These are phyloP conservation scores for Cheirogaleus major DNA, from an alignment of 2,797 vertebrate genomes.

Conservation along the genomic window DNA sequence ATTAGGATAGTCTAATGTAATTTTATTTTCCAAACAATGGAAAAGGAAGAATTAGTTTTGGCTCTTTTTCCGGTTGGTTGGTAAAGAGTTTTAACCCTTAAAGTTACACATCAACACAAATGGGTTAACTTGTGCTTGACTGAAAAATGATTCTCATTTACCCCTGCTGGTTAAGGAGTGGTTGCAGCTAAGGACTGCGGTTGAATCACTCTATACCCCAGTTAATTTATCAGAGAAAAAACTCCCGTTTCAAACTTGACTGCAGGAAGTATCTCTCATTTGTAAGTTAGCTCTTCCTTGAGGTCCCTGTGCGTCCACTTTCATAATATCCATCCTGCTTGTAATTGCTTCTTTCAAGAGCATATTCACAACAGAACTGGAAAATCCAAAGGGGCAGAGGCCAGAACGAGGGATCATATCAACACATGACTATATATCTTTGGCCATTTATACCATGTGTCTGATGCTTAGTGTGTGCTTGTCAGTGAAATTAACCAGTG, in stretches of 20 bases:
- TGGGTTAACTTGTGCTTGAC: not conserved
- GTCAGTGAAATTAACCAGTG: not conserved
- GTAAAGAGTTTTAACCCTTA: slow-evolving; percentile 11
- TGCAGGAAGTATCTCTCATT: not conserved
- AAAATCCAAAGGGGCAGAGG: not conserved
- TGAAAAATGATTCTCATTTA: not conserved
- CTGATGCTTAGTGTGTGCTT: not conserved
- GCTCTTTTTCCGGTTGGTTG: not conserved
- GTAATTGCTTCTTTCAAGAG: not conserved
- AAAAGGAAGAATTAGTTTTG: not conserved
- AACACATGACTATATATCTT: not conserved
- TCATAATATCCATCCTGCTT: not conserved
- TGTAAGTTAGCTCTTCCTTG: not conserved
- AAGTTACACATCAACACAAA: not conserved
- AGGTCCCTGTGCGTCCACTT: not conserved
- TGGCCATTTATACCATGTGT: not conserved
- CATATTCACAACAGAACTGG: not conserved
- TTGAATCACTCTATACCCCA: not conserved
- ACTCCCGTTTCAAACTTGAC: not conserved
- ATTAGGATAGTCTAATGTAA: not conserved
- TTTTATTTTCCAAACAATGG: slow-evolving; percentile 41
- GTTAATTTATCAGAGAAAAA: slow-evolving; percentile 5
- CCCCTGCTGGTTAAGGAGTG: not conserved
- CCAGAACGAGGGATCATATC: not conserved
- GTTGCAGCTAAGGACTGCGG: not conserved